Evolutionary conservation across 35 echinoderm and acorn worm genomes (phyloP), one percentile per base, ranked within the genome.

Genomic region (Hemicentrotus pulcherrimus): DNA sequence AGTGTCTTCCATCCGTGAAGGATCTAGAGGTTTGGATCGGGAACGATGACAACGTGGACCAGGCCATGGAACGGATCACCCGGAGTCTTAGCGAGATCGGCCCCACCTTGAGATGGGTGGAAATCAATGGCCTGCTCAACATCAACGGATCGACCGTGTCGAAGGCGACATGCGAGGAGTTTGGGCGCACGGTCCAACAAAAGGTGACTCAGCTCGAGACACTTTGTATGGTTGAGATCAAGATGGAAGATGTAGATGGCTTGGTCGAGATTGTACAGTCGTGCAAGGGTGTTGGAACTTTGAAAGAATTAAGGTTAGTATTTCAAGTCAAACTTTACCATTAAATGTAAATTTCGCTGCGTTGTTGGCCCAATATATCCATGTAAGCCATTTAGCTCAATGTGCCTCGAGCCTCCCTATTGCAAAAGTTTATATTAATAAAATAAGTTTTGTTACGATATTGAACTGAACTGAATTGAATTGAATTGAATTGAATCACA

Each of bases 51-150:
- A 90, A 90, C 46, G 11, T 47, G 4, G 32, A 33, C 46, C 32
- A 90, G 32, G 46, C 88, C 12, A 19, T 90, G 32, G 6, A 33
- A 15, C 33, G 88, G 32, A 90, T 90, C 46, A 47, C 32, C 2
- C 5, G 19, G 5, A 47, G 32, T 30, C 32, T 90, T 33, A 1
- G 12, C 15, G 19, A 47, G 88, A 90, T 47, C 2, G 88, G 88
- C 32, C 32, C 45, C 12, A 90, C 88, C 2, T 9, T 90, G 12
- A 10, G 88, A 4, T 45, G 32, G 12, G 19, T 90, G 12, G 46
- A 33, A 5, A 90, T 90, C 88, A 90, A 90, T 30, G 88, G 88
- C 14, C 14, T 90, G 32, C 88, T 90, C 32, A 90, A 90, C 16
- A 45, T 16, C 88, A 90, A 33, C 12, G 46, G 88, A 47, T 45